Base-by-base conservation (phyloP, 2,797 vertebrate genomes). In the Tapirus indicus region DNA sequence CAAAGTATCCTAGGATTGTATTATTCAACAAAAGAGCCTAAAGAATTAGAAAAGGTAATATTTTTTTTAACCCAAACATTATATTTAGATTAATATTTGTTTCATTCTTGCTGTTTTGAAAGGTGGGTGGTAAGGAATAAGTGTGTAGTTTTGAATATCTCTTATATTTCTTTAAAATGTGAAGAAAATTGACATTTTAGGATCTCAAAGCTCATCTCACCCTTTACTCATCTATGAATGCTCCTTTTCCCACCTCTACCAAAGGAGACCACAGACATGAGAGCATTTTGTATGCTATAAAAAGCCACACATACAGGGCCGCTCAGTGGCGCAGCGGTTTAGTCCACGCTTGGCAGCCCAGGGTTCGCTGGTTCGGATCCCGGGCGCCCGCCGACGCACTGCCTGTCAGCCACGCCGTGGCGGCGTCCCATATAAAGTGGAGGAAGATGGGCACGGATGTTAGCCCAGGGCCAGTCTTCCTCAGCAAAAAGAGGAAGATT, bases 1-100 rank as follows among this genome's bases (percentile, higher is more conserved):
- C 99, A 99, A 96, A 98, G 95, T 72, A 98, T 98, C 38, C 98
- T 99, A 54, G 99, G 99, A 93, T 97, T 99, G 98, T 98, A 99
- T 95, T 99, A 99, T 94, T 99, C 98, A 89, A 97, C 98, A 75
- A 98, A 99, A 27, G 90, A 98, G n/a, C 98, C 96, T 25, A 97
- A 98, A 95, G 98, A 99, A 69, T 97, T 99, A 79, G 98, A 98
- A 82, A 99, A 99, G 99, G 99, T 99, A 98, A 97, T 25, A 32
- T 32, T 88, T 93, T 93, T 77, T 60, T 18, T 79, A 83, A 93
- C 38, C 52, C 0, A 68, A 9, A 75, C 35, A 11, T 68, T 47
- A 38, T 11, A 9, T 62, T 49, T 35, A 25, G 6, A 88, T 71
- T 91, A 69, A 69, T 74, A 90, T 47, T 79, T 44, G 9, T 54